Evolutionary conservation across 2,113 vertebrate genomes (phyloP), one percentile per base, ranked within the genome.

Genomic region (Echinops telfairi): DNA sequence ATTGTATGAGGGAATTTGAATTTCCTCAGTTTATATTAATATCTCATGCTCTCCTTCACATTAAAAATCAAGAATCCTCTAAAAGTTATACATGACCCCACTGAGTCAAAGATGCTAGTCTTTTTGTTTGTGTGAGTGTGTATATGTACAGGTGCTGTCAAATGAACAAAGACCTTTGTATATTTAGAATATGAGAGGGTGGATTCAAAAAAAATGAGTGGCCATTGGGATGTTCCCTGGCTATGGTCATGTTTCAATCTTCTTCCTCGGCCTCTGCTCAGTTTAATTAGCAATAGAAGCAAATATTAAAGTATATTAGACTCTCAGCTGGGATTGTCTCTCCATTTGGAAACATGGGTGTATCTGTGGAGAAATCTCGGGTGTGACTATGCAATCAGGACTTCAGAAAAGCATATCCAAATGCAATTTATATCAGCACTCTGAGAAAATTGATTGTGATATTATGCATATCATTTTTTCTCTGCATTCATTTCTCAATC

Each of bases 401-500:
- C 88, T 96, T 97, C 82, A 92, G 77, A 95, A 92, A 96, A 91
- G 64, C 83, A 8, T 83, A 97, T 88, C 92, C 16, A 88, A 87
- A 94, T 70, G 62, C 79, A 97, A 95, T 96, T 97, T 96, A 75
- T 94, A 82, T 86, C 85, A 66, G 25, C 62, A 70, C 83, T 90
- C 93, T 62, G 36, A 90, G 89, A 88, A 98, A 97, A 97, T 96
- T 83, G 96, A 84, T 96, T 70, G 83, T 60, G 70, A 70, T 94
- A 96, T 96, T 90, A 96, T 86, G 97, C 95, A 66, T 3, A 94
- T 33, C 79, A 96, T 95, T 97, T 94, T 53, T 94, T 40, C 92
- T 93, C 77, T 93, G 79, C 33, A 75, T 93, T 87, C 19, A 76
- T 16, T 95, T 97, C 93, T 97, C 96, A 96, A 89, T 77, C 29